phyloP scores from a whole-genome alignment of 2,888 invertebrate genomes.

The Rotaria socialis region DNA sequence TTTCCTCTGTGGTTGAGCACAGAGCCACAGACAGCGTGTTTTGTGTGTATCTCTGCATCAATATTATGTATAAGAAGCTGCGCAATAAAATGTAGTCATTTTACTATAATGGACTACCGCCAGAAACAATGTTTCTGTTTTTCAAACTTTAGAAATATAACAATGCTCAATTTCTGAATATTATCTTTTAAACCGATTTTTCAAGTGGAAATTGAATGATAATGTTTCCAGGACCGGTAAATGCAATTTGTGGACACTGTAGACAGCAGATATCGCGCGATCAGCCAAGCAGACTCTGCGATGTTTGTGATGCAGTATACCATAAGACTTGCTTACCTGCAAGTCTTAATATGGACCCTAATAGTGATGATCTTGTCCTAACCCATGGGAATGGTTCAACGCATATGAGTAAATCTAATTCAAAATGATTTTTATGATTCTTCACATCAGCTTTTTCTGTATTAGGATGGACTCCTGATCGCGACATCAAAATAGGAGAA shows the following conservation, averaged over 20 bases:
- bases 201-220: neutral
- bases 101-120: too few species aligned
- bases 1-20: too few species aligned
- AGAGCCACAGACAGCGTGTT: too few species aligned
- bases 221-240: neutral
- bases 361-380: neutral
- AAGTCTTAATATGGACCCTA: neutral
- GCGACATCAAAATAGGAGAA: too few species aligned
- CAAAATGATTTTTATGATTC: neutral
- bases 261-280: neutral
- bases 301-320: fast-evolving
- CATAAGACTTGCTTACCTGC: neutral
- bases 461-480: neutral
- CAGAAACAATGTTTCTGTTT: neutral
- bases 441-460: neutral
- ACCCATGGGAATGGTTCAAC: neutral
- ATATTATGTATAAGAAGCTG: too few species aligned
- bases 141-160: neutral
- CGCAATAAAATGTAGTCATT: too few species aligned
- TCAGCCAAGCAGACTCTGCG: neutral
- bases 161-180: neutral
- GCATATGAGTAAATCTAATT: neutral
- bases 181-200: neutral
- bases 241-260: neutral
- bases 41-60: too few species aligned